Conservation (phyloP, 2,888 invertebrate genomes). For the Neoitamus cyanurus region DNA sequence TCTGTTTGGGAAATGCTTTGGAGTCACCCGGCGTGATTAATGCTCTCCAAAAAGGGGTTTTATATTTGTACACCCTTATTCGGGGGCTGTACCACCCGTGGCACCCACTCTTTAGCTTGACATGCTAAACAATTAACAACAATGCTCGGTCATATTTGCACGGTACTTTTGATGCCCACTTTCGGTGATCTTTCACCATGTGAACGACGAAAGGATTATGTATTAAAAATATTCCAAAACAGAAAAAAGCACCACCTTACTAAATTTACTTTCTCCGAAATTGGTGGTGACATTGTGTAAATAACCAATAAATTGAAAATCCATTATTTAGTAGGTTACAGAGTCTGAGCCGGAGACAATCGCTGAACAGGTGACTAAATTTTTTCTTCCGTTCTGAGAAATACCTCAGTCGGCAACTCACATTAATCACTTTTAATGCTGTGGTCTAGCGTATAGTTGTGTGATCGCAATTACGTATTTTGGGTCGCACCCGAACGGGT, state of each 20-base stretch:
- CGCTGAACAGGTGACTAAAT: not conserved
- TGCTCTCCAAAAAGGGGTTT: not conserved
- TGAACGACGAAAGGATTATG: not conserved
- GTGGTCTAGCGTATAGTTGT: not conserved
- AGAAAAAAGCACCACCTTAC: not conserved
- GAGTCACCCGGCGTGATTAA: not conserved
- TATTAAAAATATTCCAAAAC: not conserved
- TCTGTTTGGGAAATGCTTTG: not conserved
- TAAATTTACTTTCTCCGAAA: not conserved
- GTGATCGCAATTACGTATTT: not conserved
- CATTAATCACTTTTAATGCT: not conserved
- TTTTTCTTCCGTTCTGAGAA: not conserved
- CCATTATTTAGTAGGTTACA: not conserved
- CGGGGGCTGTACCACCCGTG: not conserved
- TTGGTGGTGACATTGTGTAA: not conserved
- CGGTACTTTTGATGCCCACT: not conserved
- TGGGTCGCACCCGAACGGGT: no score
- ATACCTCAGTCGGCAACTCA: not conserved
- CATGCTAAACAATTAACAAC: not conserved
- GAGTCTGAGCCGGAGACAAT: not conserved
- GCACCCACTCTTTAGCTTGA: not conserved
- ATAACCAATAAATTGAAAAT: not conserved
- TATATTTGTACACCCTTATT: not conserved
- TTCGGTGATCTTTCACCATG: not conserved
- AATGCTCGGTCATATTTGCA: not conserved